These are phyloP conservation scores for Hirtodrosophila cameraria DNA, from an alignment of 2,888 invertebrate genomes.

Conservation along the genomic window DNA sequence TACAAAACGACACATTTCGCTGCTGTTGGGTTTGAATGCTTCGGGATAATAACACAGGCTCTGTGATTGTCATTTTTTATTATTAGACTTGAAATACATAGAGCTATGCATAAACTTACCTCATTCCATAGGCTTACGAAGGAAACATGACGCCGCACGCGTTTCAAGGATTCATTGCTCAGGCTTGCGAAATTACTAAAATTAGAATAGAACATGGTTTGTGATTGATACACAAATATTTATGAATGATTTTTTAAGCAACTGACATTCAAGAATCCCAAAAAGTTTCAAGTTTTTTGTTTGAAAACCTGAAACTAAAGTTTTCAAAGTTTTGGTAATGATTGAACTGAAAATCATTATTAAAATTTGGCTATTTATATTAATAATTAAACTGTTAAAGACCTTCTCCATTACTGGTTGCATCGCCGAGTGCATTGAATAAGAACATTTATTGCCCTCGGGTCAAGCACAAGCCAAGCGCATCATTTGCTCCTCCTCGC, in stretches of 20 bases:
- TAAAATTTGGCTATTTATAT: no score
- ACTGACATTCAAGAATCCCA: no score
- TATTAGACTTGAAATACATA: not conserved
- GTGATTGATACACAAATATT: no score
- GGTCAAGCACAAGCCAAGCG: slow-evolving; percentile 56
- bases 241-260: no score
- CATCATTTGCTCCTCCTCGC: slow-evolving; percentile 54
- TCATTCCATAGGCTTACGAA: slow-evolving; percentile 11
- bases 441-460: slow-evolving; percentile 33
- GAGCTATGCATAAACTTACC: slow-evolving; percentile 9
- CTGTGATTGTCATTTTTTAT: not conserved
- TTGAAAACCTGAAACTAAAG: no score
- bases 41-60: slow-evolving; percentile 15
- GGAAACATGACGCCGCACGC: slow-evolving; percentile 9
- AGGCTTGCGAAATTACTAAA: not conserved
- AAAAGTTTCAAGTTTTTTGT: no score
- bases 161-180: slow-evolving; percentile 5
- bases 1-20: slow-evolving; percentile 25
- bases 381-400: no score
- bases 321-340: no score
- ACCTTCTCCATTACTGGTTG: not conserved
- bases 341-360: no score
- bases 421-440: slow-evolving; percentile 18
- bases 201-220: not conserved
- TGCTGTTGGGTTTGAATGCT: not conserved